Conservation (phyloP, 2,113 vertebrate genomes). For the Choloepus hoffmanni region DNA sequence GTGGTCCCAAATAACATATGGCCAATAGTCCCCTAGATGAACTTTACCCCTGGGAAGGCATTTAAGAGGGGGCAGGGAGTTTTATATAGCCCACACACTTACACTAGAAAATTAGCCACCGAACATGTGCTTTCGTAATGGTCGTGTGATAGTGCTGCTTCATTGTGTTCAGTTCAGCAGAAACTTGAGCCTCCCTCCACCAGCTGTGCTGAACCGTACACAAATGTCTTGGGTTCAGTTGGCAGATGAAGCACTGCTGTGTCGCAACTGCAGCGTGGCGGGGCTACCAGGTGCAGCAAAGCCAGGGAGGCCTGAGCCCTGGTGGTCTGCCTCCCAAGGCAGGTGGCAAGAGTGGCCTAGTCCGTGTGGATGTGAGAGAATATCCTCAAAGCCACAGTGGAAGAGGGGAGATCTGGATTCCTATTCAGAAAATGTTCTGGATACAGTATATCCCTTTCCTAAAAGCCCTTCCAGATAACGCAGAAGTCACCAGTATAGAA, state of each 20-base stretch:
- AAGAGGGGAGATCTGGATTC: neutral
- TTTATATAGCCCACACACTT: constrained; percentile 84
- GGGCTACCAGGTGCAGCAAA: neutral
- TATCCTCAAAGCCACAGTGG: neutral
- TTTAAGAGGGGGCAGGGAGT: constrained; percentile 63
- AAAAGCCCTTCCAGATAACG: neutral
- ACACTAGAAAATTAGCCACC: constrained; percentile 73
- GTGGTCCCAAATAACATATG: constrained; percentile 72
- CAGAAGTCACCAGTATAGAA: neutral
- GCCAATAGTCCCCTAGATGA: constrained; percentile 70
- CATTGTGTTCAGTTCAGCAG: constrained; percentile 55
- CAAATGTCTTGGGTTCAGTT: constrained; percentile 46
- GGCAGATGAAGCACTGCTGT: constrained; percentile 36
- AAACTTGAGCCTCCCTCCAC: constrained; percentile 67
- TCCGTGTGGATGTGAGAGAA: neutral
- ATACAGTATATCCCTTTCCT: neutral
- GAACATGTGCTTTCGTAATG: constrained; percentile 47
- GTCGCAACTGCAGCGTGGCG: neutral
- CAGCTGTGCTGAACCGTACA: constrained; percentile 38
- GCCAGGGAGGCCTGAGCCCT: neutral
- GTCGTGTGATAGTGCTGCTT: neutral
- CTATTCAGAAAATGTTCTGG: neutral
- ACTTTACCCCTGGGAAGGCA: constrained; percentile 78
- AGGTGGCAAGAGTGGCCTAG: neutral
- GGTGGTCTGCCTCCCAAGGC: constrained; percentile 30